Evolutionary conservation across 2,113 vertebrate species (phyloP).

Genomic region (Cyanoramphus novaezelandiae): DNA sequence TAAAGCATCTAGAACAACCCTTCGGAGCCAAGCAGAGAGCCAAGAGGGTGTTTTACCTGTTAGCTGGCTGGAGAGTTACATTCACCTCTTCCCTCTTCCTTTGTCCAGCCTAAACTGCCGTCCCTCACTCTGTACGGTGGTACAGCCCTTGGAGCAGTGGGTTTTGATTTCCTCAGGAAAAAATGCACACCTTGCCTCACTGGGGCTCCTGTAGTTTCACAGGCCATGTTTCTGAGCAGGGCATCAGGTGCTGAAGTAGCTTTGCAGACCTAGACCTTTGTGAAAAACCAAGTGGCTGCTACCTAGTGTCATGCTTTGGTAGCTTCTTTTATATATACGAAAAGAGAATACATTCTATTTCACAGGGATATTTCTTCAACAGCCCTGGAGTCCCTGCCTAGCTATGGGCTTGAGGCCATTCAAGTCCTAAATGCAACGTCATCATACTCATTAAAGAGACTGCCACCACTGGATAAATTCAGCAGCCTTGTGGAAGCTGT

Average conservation of each 20-base stretch:
- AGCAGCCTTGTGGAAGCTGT: conserved; percentile 81
- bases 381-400: conserved; percentile 82
- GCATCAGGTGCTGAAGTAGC: neutral
- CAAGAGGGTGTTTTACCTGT: neutral
- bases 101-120: neutral
- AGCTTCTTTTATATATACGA: neutral
- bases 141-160: neutral
- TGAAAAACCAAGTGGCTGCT: fast-evolving
- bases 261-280: neutral
- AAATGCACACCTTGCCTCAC: neutral
- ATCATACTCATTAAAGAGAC: conserved; percentile 83
- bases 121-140: neutral
- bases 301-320: neutral
- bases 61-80: neutral
- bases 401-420: conserved; percentile 81
- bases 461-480: conserved; percentile 86
- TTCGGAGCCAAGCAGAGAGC: neutral
- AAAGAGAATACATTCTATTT: neutral
- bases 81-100: neutral
- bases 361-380: conserved; percentile 90
- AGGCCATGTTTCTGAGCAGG: neutral
- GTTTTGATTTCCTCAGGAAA: neutral
- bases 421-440: conserved; percentile 80
- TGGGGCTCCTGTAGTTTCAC: neutral
- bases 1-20: neutral